These are phyloP conservation scores for Euura lappo DNA, from an alignment of 1,140 invertebrate genomes.

Conservation along the genomic window DNA sequence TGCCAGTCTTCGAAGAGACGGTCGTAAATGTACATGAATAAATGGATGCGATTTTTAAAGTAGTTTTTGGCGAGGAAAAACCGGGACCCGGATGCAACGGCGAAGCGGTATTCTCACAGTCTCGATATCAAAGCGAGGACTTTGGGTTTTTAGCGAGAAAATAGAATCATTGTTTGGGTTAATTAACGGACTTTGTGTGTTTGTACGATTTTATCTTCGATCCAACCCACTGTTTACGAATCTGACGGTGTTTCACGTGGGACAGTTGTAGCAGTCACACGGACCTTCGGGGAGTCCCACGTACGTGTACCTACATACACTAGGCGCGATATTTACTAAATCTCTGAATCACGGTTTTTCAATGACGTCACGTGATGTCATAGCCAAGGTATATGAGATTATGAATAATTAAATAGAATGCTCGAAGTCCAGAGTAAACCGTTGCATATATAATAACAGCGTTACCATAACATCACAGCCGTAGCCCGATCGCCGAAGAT, in stretches of 20 bases:
- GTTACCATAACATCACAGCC: background rate
- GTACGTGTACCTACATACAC: slow-evolving; percentile 15
- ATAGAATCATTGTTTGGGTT: no score
- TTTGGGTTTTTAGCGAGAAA: no score
- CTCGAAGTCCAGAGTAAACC: background rate
- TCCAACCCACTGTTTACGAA: background rate
- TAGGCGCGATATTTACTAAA: slow-evolving; percentile 17
- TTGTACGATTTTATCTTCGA: no score
- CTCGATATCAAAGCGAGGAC: no score
- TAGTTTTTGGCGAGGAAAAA: background rate
- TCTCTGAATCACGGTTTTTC: slow-evolving; percentile 27
- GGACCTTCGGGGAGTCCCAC: slow-evolving; percentile 26
- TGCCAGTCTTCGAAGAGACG: background rate
- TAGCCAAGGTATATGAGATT: slow-evolving; percentile 6
- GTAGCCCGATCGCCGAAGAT: background rate
- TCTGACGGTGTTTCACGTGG: slow-evolving; percentile 17
- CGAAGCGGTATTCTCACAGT: background rate
- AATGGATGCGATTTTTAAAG: background rate
- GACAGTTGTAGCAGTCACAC: slow-evolving; percentile 24
- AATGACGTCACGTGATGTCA: slow-evolving; percentile 34
- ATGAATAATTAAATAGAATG: slow-evolving; percentile 14
- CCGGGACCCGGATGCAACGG: background rate
- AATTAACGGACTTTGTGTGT: no score
- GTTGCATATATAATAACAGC: background rate
- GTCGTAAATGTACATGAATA: background rate